These are phyloP conservation scores for Andrena hattorfiana DNA, from an alignment of 2,888 invertebrate genomes.

Conservation along the genomic window DNA sequence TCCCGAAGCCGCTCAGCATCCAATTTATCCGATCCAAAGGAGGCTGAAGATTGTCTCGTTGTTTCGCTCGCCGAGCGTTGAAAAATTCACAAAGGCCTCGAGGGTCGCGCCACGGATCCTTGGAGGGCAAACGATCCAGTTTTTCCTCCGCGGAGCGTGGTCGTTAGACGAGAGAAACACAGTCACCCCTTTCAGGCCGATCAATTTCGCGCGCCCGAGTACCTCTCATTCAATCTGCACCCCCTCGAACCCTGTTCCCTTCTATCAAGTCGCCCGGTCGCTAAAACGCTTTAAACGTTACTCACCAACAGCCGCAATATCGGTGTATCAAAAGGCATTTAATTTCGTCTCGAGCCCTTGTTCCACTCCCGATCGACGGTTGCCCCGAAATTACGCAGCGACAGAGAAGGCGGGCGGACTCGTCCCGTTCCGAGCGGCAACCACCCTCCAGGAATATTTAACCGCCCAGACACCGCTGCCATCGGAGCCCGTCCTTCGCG, in stretches of 20 bases:
- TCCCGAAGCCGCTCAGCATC: slow-evolving; percentile 33
- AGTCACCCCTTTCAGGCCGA: neutral
- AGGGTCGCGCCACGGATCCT: neutral
- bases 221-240: neutral
- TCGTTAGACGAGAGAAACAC: neutral
- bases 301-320: neutral
- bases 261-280: neutral
- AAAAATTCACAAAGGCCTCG: neutral
- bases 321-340: neutral
- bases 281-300: neutral
- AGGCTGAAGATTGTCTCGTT: slow-evolving; percentile 23
- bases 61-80: neutral
- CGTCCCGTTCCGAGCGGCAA: too few species aligned
- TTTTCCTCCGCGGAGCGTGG: too few species aligned
- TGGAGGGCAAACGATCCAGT: neutral
- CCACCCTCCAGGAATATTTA: too few species aligned
- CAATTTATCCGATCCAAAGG: slow-evolving; percentile 29
- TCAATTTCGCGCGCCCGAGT: neutral
- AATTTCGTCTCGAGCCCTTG: neutral
- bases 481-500: neutral
- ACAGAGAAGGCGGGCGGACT: too few species aligned
- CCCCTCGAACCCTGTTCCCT: neutral
- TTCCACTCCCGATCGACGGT: neutral
- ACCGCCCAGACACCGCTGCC: too few species aligned
- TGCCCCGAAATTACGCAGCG: too few species aligned